Base-by-base conservation (phyloP, 2,888 invertebrate species). In the Drosophila sordidula region DNA sequence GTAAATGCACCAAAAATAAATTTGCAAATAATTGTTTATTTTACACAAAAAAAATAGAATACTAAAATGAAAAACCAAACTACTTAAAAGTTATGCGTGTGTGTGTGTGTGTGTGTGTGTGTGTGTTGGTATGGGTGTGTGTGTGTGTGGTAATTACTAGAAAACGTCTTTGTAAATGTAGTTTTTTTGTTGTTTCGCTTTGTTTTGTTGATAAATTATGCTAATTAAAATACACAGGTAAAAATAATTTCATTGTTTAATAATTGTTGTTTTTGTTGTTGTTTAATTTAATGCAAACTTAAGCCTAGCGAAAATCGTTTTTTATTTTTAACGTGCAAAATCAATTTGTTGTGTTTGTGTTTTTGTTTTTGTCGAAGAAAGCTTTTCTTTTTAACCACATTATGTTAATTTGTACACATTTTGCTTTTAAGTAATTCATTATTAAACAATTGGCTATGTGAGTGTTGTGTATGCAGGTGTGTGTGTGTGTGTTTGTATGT, bases 141-240 rank as follows among this genome's bases (percentile, higher is more conserved):
- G n/a, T 16, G 18, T 68, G 61, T 62, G 52, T 70, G 69, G 57
- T 75, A 86, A 82, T 85, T 84, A 84, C 84, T 84, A 84, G 89
- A 83, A 84, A 83, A 89, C 89, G 84, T 88, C 84, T 85, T 85
- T 89, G 84, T 87, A 80, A 88, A 70, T 70, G 86, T 88, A 82
- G 70, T 55, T 64, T 75, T 64, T 67, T 75, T 76, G 76, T 76
- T 71, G 75, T 72, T 73, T 72, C 57, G 73, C 67, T 67, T 71
- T 65, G 72, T 78, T 73, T 62, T 51, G 52, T 64, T 75, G 42
- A 65, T 71, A 83, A 84, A 88, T 84, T 84, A 84, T 77, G 77
- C 83, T 84, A 84, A 86, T 88, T 84, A 84, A 88, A 84, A 88
- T 84, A 84, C 87, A 86, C 89, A 83, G 89, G 87, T 83, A 88